Conservation (phyloP, 2,797 vertebrate species). For the Melopsittacus undulatus region DNA sequence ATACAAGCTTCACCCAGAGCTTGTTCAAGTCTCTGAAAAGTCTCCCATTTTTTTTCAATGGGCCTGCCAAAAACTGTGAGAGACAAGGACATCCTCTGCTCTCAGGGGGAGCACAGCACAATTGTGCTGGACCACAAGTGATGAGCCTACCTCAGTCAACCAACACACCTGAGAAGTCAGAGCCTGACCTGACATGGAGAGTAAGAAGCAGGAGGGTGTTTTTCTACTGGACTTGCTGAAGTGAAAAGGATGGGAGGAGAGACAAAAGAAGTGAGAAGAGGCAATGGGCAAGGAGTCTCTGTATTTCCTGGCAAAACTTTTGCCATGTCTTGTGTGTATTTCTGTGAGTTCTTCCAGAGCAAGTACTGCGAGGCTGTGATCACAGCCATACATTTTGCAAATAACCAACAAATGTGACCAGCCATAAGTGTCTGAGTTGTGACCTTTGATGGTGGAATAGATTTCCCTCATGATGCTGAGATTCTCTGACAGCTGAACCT, state of each 20-base stretch:
- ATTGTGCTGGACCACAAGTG: not conserved
- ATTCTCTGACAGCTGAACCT: slow-evolving; percentile 73
- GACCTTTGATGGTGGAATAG: slow-evolving; percentile 73
- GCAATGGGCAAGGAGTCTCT: not conserved
- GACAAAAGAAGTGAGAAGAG: not conserved
- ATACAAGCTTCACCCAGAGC: not conserved
- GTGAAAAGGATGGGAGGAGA: not conserved
- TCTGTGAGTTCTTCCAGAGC: slow-evolving; percentile 3
- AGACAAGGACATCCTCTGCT: not conserved
- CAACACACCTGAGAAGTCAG: not conserved
- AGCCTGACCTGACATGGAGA: not conserved
- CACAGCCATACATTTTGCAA: slow-evolving; percentile 59
- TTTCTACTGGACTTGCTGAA: not conserved
- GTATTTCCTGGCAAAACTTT: not conserved
- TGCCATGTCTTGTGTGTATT: not conserved
- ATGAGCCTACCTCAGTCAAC: not conserved
- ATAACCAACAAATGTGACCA: slow-evolving; percentile 74
- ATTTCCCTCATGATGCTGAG: slow-evolving; percentile 69
- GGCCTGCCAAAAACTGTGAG: not conserved
- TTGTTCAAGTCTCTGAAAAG: not conserved
- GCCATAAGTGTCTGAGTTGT: slow-evolving; percentile 70
- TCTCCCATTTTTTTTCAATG: not conserved
- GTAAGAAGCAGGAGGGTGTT: not conserved
- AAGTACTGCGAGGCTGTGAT: slow-evolving; percentile 61
- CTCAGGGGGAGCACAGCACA: accelerated